phyloP scores from a whole-genome alignment of 2,888 invertebrate genomes.

The Slavum lentiscoides region DNA sequence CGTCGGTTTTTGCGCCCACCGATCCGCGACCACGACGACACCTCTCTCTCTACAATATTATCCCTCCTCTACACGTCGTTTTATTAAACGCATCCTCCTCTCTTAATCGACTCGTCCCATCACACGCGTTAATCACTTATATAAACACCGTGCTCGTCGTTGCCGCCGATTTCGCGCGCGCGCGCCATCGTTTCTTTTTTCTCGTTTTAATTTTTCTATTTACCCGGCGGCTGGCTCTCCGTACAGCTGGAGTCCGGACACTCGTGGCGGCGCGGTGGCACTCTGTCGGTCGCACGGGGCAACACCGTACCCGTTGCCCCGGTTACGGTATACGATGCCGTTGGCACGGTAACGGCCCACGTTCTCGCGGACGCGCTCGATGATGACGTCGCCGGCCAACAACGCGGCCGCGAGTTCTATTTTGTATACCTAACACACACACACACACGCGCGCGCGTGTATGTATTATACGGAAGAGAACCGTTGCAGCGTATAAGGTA shows the following conservation, averaged over 20 bases:
- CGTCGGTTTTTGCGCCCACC: no score
- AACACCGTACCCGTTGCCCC: constrained; percentile 50
- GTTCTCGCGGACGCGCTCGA: constrained; percentile 51
- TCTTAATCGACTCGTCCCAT: no score
- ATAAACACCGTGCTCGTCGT: no score
- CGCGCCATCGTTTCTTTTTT: constrained; percentile 12
- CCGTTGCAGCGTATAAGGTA: no score
- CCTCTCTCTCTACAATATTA: no score
- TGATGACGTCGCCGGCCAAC: constrained; percentile 48
- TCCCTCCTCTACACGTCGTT: no score
- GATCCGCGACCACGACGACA: no score
- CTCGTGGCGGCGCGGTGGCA: constrained; percentile 9
- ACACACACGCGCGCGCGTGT: not conserved
- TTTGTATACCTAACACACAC: not conserved
- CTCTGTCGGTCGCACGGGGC: constrained; percentile 49
- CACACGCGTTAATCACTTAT: no score
- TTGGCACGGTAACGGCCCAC: constrained; percentile 52
- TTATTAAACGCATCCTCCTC: no score
- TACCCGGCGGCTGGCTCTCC: no score
- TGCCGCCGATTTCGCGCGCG: no score
- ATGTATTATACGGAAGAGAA: no score
- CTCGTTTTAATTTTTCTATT: not conserved
- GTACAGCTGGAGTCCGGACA: not conserved
- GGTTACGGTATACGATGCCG: constrained; percentile 53
- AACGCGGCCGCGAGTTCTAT: constrained; percentile 48